Percentiles rank a stretch among this genome's conserved stretches.
Conservation (phyloP, 2,888 invertebrate genomes). For the Caenorhabditis becei region DNA sequence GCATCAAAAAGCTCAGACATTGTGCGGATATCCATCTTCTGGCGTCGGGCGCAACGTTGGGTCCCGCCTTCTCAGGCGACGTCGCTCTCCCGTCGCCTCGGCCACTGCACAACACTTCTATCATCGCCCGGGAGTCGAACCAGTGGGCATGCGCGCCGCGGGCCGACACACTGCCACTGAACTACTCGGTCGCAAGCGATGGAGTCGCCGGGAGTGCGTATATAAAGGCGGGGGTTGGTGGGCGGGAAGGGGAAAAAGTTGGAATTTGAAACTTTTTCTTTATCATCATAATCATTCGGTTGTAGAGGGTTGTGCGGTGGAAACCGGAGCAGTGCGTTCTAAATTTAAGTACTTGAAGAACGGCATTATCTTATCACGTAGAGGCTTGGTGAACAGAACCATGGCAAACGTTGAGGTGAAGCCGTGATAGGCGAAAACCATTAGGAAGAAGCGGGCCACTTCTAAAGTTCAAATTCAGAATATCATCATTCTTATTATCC, state of each 20-base stretch:
- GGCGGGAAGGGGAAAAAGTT: neutral
- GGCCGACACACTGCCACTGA: conserved; percentile 14
- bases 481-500: too few relatives aligned
- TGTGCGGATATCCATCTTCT: conserved; percentile 55
- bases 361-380: neutral
- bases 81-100: conserved; percentile 44
- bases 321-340: neutral
- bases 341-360: neutral
- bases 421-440: neutral
- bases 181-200: conserved; percentile 23
- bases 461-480: neutral
- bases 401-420: neutral
- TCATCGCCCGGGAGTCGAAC: conserved; percentile 46
- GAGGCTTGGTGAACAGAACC: neutral
- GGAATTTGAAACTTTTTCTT: too few relatives aligned
- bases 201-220: neutral
- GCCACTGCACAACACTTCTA: conserved; percentile 48
- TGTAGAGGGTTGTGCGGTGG: neutral
- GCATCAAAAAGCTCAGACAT: conserved; percentile 49
- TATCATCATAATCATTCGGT: too few relatives aligned
- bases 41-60: conserved; percentile 47
- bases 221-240: neutral
- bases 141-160: neutral
- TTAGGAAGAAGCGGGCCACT: neutral
- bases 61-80: conserved; percentile 58